Evolutionary conservation across 2,797 vertebrate species (phyloP), one percentile per base, ranked within the genome.

Genomic region (Todus mexicanus): DNA sequence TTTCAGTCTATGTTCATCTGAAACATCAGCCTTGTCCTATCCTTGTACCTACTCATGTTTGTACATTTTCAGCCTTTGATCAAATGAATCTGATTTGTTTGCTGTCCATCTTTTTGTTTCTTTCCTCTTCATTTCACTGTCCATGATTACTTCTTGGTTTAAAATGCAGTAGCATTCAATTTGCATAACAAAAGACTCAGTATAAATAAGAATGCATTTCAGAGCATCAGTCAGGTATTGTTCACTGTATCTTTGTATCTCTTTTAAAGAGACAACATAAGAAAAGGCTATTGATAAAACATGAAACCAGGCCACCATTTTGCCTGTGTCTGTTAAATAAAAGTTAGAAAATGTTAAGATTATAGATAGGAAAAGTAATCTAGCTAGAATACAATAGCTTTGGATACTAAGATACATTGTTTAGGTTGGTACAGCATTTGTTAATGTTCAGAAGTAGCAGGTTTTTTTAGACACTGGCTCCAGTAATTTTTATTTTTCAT

Each of bases 141-240:
- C 21, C 26, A 10, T 82, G 16, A 60, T 72, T 90, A 54, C 35
- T 61, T 90, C 26, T 87, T 0, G 0, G 26, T 53, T 80, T 88
- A 77, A 92, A 89, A 89, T 35, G 19, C 23, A 71, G 40, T 85
- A 40, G 25, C 33, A 27, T 80, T 6, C 2, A 37, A 76, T 95
- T 92, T 95, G 11, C 71, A 79, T 91, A 73, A 79, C 17, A 88
- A 95, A 91, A 91, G 29, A 2, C 37, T 88, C 35, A 22, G 38
- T 91, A 43, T 65, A 87, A 94, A 81, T 85, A 92, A 91, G n/a
- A 80, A 50, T 47, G 40, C 27, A 23, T 75, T 91, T 90, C 70
- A 88, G 23, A 47, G 15, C 66, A 75, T 76, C 53, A 83, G 8
- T 71, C 71, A 65, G 33, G 27, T 47, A 84, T 71, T 87, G 22